phyloP scores from a whole-genome alignment of 1,140 invertebrate species.

The Acromyrmex echinatior region DNA sequence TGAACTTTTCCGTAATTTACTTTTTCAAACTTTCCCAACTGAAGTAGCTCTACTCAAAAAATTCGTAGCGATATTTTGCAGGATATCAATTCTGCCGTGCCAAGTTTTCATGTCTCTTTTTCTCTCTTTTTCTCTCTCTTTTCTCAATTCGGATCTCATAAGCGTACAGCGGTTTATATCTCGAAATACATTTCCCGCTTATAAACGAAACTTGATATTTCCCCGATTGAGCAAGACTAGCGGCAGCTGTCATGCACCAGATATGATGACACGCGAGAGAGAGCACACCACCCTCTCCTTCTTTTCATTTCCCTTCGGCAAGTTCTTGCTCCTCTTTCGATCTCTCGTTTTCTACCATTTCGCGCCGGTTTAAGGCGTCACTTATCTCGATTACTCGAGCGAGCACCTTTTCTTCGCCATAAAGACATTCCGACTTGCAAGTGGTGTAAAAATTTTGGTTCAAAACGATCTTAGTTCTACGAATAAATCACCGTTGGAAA shows the following conservation, averaged over 20 bases:
- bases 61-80: background rate
- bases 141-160: constrained; percentile 58
- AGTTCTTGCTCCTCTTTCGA: constrained; percentile 54
- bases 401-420: background rate
- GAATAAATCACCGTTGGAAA: background rate
- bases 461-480: background rate
- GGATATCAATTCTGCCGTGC: constrained; percentile 2
- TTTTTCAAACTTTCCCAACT: background rate
- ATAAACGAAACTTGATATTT: constrained; percentile 82
- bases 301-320: constrained; percentile 78
- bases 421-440: background rate
- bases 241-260: constrained; percentile 80
- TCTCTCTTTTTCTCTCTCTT: background rate
- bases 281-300: constrained; percentile 62
- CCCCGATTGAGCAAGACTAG: constrained; percentile 80
- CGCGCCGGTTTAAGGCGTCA: constrained; percentile 11
- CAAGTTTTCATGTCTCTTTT: constrained; percentile 1
- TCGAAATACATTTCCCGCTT: constrained; percentile 56
- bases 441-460: background rate
- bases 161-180: constrained; percentile 58
- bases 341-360: constrained; percentile 24
- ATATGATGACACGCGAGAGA: constrained; percentile 74
- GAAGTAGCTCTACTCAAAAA: background rate
- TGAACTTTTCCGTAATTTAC: background rate
- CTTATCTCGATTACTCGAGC: constrained; percentile 33